These are phyloP conservation scores for Aproaerema taeniolella DNA, from an alignment of 2,888 invertebrate species.

Conservation along the genomic window DNA sequence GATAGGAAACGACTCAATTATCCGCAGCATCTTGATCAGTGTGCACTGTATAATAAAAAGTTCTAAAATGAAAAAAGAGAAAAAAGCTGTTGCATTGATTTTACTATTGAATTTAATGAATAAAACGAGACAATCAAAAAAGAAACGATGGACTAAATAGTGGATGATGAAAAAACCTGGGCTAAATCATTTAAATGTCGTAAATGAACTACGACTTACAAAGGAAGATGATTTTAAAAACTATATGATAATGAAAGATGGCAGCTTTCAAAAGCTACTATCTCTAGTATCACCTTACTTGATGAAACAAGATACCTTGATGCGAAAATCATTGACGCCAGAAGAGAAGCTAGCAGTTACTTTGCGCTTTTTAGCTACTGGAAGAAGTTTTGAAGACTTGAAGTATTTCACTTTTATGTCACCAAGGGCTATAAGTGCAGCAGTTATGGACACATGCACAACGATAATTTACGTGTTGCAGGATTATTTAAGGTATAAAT, in stretches of 20 bases:
- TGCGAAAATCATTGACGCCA: conserved; percentile 7
- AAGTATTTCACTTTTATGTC: not conserved
- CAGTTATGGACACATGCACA: not conserved
- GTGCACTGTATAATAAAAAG: too few species aligned
- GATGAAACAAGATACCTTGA: conserved; percentile 11
- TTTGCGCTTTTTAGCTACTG: conserved; percentile 4
- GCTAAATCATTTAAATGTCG: too few species aligned
- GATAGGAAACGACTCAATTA: too few species aligned
- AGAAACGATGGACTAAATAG: too few species aligned
- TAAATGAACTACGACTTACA: too few species aligned
- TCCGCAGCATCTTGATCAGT: too few species aligned
- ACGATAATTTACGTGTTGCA: not conserved
- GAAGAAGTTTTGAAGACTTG: not conserved
- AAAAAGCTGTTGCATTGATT: too few species aligned
- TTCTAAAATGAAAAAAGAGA: too few species aligned
- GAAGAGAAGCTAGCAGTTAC: conserved; percentile 7
- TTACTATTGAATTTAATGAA: too few species aligned
- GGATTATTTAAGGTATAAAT: too few species aligned
- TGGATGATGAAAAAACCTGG: too few species aligned
- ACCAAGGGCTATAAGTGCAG: not conserved
- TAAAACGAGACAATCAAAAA: too few species aligned
- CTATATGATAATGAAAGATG: not conserved
- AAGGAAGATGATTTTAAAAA: not conserved
- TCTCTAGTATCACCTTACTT: not conserved
- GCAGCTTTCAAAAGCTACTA: not conserved